These are phyloP conservation scores for Sphaerodactylus townsendi DNA, from an alignment of 2,113 vertebrate species.

Conservation along the genomic window DNA sequence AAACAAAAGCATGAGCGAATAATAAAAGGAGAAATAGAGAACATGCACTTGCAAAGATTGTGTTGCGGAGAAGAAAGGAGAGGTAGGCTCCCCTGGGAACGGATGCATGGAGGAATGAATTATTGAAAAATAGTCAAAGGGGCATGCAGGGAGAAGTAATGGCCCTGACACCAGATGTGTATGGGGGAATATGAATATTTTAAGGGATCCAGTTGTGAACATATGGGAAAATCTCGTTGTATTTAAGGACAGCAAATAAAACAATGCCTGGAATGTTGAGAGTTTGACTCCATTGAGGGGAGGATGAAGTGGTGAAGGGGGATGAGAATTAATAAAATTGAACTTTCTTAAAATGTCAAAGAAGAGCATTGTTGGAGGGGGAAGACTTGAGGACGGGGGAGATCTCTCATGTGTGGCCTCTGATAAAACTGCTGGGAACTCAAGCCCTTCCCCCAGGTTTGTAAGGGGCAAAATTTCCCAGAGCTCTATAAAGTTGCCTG, in stretches of 20 bases:
- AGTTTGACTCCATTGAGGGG: neutral
- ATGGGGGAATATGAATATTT: conserved; percentile 64
- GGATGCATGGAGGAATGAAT: conserved; percentile 60
- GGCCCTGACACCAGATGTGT: conserved; percentile 41
- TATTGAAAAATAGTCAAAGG: conserved; percentile 65
- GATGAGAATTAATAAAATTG: neutral
- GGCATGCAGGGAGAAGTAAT: conserved; percentile 56
- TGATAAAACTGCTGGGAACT: neutral
- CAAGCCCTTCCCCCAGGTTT: neutral
- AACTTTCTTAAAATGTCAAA: neutral
- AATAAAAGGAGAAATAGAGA: conserved; percentile 31
- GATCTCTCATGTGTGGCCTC: neutral
- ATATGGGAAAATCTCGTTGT: conserved; percentile 52
- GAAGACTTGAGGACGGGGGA: no score
- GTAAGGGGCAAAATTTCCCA: neutral
- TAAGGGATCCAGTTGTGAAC: conserved; percentile 52
- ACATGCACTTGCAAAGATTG: conserved; percentile 31
- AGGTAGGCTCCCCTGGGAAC: conserved; percentile 7
- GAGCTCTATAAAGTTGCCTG: neutral
- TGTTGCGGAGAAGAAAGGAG: conserved; percentile 1
- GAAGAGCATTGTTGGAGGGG: neutral
- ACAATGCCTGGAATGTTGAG: neutral
- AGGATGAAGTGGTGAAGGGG: neutral
- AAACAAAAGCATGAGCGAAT: conserved; percentile 39
- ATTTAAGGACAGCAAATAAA: conserved; percentile 48